Base-by-base conservation (phyloP, 2,888 invertebrate species). In the Caprella mutica region DNA sequence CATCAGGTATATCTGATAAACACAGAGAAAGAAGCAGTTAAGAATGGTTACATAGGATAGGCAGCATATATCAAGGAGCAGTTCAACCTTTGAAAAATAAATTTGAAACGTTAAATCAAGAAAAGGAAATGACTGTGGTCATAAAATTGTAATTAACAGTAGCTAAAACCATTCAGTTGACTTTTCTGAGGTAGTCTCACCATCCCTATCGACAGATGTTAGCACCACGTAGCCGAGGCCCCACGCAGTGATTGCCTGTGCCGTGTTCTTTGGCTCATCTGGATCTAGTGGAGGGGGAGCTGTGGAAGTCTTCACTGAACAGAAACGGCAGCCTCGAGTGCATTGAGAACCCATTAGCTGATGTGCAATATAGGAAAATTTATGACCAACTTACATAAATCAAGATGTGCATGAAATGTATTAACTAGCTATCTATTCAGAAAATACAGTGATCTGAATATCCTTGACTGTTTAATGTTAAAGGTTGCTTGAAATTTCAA, bases 301-400 rank as follows among this genome's bases (percentile, higher is more conserved):
- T 61, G 86, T 80, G 0, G 96, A 82, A 1, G 98, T 98, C 78
- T 98, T 98, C 48, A 99, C 90, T 0, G 97, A 97, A 74, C 98
- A 98, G 76, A 98, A 98, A 70, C 94, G 81, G 72, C 98, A 99
- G 24, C 94, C 97, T 64, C 98, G 79, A 0, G 98, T 98, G 71
- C 98, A 99, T 0, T 94, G 94, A 73, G 98, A 97, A n/a, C 98
- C 98, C 81, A 98, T 83, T 42, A 97, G 76, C 91, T 91, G 71
- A 21, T 38, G 35, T 4, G 26, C 1, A 35, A 26, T 5, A 66
- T 63, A 30, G n/a, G n/a, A n/a, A n/a, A n/a, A n/a, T n/a, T n/a
- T n/a, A n/a, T n/a, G n/a, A n/a, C n/a, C n/a, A n/a, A n/a, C n/a
- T n/a, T n/a, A n/a, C n/a, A n/a, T n/a, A n/a, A n/a, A n/a, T n/a